Percentiles rank a stretch among this genome's conserved stretches.
phyloP scores from a whole-genome alignment of 2,888 invertebrate species.

The Gnatocerus cornutus region DNA sequence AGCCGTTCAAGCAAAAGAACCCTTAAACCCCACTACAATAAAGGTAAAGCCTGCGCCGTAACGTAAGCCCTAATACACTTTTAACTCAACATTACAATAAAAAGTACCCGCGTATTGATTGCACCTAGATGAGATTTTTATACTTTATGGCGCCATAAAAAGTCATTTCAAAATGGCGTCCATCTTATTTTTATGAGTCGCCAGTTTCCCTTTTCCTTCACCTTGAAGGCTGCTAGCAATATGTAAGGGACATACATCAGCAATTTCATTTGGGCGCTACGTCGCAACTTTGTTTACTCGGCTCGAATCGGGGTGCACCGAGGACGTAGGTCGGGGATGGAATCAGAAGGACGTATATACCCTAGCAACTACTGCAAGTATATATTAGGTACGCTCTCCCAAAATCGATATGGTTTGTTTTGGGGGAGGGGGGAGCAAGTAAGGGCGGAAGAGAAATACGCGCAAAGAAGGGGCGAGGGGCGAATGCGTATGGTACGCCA shows the following conservation, averaged over 20 bases:
- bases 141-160: conserved; percentile 66
- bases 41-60: conserved; percentile 52
- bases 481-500: conserved; percentile 69
- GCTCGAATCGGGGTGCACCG: conserved; percentile 47
- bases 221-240: conserved; percentile 59
- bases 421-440: conserved; percentile 61
- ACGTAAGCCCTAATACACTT: conserved; percentile 62
- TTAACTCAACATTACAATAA: conserved; percentile 66
- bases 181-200: conserved; percentile 64
- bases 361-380: conserved; percentile 68
- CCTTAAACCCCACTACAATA: conserved; percentile 56
- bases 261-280: conserved; percentile 56
- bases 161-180: conserved; percentile 68
- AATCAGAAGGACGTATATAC: conserved; percentile 60
- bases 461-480: conserved; percentile 61
- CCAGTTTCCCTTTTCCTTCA: conserved; percentile 61
- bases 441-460: conserved; percentile 59
- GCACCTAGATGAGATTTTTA: conserved; percentile 67
- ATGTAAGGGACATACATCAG: conserved; percentile 66
- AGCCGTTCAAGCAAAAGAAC: conserved; percentile 54
- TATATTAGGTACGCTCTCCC: conserved; percentile 69
- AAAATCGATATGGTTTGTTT: conserved; percentile 73
- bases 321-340: conserved; percentile 60
- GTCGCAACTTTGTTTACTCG: conserved; percentile 41
- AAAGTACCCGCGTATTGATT: conserved; percentile 65